Conservation (phyloP, 2,113 vertebrate species). For the Cepphus grylle region DNA sequence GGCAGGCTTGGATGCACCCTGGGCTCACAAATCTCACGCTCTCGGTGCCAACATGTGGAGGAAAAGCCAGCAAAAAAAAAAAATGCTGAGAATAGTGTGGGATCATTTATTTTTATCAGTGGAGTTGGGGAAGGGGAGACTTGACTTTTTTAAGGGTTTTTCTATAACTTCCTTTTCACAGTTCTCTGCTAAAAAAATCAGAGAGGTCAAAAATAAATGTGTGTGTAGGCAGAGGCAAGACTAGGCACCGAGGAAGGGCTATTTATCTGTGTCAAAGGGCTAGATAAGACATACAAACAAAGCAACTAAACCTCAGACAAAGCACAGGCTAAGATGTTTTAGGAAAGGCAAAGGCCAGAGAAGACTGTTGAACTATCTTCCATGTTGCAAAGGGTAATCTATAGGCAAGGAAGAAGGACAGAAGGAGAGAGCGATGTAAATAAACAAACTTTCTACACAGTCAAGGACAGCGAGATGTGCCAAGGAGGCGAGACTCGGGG, state of each 20-base stretch:
- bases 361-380: neutral
- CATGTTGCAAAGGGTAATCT: neutral
- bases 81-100: neutral
- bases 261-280: neutral
- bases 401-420: neutral
- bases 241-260: neutral
- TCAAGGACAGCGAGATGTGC: neutral
- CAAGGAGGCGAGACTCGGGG: neutral
- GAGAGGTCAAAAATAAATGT: neutral
- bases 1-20: constrained; percentile 34
- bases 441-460: neutral
- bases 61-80: constrained; percentile 20
- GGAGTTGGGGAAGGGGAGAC: neutral
- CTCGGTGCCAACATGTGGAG: constrained; percentile 1
- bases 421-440: neutral
- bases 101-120: neutral
- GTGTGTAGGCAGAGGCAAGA: neutral
- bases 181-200: neutral
- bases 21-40: constrained; percentile 28
- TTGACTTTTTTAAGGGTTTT: constrained; percentile 4
- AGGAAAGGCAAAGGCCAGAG: neutral
- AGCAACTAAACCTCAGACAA: neutral
- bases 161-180: neutral
- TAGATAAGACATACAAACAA: neutral
- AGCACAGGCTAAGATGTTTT: neutral